Evolutionary conservation across 2,888 invertebrate species (phyloP), one percentile per base, ranked within the genome.

Genomic region (Salticus scenicus): DNA sequence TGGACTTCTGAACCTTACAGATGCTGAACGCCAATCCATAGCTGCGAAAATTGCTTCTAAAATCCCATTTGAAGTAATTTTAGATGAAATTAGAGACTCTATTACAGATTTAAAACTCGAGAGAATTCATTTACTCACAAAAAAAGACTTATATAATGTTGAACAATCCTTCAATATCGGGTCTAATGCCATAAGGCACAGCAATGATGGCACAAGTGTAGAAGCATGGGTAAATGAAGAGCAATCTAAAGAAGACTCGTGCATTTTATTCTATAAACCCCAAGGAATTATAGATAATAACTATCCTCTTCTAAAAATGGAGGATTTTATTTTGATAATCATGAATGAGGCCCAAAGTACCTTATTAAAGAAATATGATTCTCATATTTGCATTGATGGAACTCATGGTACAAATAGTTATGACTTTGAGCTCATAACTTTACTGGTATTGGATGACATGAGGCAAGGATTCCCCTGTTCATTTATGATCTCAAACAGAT

Each of bases 291-390:
- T 27, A 24, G 10, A 27, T 37, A 28, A 24, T 24, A 27, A 0
- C 0, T 27, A 47, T 0, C 20, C 28, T 20, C 1, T 24, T 20
- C 37, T 78, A 5, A 78, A 63, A 27, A 20, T 41, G 10, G 67
- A 42, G 0, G 51, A 77, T 51, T 67, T 77, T 69, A 4, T 51
- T 8, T 69, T 57, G 17, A 30, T 67, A 8, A 64, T 87, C 0
- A 84, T 84, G 79, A 84, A 72, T 42, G 63, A 79, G 5, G 31
- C 67, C 0, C 80, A 84, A 41, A 17, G n/a, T 12, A 30, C 71
- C n/a, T 57, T 84, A n/a, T 28, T 67, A 1, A 71, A 66, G 27
- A 79, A 66, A 71, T 72, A 31, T 47, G 72, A 76, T 12, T 2
- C 75, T 14, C 37, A 30, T 14, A 64, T 84, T 1, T 74, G 75